Evolutionary conservation across 1,140 invertebrate genomes (phyloP).

Genomic region (Coelopa frigida): DNA sequence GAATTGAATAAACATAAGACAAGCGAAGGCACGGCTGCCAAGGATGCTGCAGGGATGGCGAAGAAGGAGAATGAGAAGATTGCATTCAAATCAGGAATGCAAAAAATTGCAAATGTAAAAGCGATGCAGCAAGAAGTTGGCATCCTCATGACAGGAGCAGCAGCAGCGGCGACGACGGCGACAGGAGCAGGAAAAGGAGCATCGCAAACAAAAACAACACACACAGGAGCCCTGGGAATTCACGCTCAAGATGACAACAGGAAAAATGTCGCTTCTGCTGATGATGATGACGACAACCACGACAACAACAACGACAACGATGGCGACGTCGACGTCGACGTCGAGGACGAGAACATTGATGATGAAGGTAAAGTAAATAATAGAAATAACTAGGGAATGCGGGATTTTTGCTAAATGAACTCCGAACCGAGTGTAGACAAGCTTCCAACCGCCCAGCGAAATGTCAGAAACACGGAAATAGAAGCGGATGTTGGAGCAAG

Average conservation of each 20-base stretch:
- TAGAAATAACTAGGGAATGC: no score
- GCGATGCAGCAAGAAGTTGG: conserved; percentile 20
- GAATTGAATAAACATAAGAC: conserved; percentile 1
- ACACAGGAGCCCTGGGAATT: conserved; percentile 31
- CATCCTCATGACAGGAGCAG: no score
- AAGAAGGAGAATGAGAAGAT: conserved; percentile 5
- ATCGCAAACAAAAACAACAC: conserved; percentile 22
- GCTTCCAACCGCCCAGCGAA: no score
- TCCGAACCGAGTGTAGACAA: no score
- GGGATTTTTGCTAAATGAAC: no score
- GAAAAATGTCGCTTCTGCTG: conserved; percentile 26
- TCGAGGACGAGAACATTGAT: conserved; percentile 16
- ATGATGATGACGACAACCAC: conserved; percentile 22
- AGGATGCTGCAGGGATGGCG: conserved; percentile 7
- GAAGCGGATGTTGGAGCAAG: no score
- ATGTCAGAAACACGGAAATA: no score
- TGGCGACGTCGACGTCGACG: conserved; percentile 2
- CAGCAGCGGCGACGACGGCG: conserved; percentile 20
- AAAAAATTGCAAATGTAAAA: conserved; percentile 38
- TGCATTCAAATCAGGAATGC: conserved; percentile 23
- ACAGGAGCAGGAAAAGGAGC: conserved; percentile 14
- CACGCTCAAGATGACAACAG: conserved; percentile 8
- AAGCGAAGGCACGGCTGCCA: not conserved
- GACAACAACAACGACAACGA: not conserved
- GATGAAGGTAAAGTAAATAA: conserved; percentile 43